Conservation (phyloP, 2,797 vertebrate genomes). For the Knipowitschia caucasica region DNA sequence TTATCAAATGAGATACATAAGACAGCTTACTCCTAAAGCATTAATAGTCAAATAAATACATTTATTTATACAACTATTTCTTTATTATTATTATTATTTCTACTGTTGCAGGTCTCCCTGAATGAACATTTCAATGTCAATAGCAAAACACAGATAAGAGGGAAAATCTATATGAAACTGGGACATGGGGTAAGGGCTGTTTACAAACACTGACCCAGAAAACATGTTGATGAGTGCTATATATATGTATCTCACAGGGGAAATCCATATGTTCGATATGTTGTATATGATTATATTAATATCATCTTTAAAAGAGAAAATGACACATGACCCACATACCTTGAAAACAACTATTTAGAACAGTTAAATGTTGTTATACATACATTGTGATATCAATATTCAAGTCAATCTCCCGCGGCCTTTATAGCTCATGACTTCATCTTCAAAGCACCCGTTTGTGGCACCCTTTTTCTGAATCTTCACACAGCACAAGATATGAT, state of each 20-base stretch:
- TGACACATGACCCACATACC: too few species aligned
- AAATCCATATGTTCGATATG: neutral
- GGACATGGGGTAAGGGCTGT: neutral
- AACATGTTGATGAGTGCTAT: neutral
- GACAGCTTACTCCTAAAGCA: too few species aligned
- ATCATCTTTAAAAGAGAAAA: too few species aligned
- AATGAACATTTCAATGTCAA: conserved; percentile 17
- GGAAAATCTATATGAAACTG: conserved; percentile 3
- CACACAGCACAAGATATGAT: conserved; percentile 47
- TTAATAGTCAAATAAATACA: too few species aligned
- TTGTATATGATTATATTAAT: neutral
- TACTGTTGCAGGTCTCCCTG: neutral
- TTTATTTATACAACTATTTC: neutral
- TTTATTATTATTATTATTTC: neutral
- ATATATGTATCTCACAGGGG: neutral
- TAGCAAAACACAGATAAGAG: neutral
- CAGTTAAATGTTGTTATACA: too few species aligned
- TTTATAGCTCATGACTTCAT: conserved; percentile 34
- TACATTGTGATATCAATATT: neutral
- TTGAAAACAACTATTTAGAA: too few species aligned
- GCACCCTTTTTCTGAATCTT: conserved; percentile 13
- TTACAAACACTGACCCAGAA: conserved; percentile 4
- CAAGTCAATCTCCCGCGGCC: neutral
- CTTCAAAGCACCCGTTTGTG: conserved; percentile 34
- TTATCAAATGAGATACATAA: too few species aligned